phyloP scores from a whole-genome alignment of 2,113 vertebrate species.

The mouse (Mus musculus) region DNA sequence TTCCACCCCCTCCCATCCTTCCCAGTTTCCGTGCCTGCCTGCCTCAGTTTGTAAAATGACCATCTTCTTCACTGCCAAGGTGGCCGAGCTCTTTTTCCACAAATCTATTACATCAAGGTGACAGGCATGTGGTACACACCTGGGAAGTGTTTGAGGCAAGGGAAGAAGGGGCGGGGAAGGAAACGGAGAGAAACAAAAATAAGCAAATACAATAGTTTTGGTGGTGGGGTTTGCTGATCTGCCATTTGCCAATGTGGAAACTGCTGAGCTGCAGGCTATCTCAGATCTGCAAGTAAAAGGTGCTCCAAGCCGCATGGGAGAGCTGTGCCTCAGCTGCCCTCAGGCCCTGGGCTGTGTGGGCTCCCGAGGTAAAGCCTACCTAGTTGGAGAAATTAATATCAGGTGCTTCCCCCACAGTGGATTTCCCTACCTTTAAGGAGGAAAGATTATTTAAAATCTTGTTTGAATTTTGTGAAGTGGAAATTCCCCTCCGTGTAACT shows the following conservation, averaged over 20 bases:
- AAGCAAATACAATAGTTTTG: not conserved
- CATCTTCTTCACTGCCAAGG: not conserved
- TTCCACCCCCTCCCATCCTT: too few species aligned
- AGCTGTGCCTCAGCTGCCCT: not conserved
- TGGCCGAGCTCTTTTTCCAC: not conserved
- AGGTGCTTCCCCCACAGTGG: not conserved
- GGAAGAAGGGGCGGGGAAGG: not conserved
- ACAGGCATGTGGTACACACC: not conserved
- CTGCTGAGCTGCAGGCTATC: not conserved
- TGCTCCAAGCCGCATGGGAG: not conserved
- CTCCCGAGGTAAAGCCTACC: not conserved
- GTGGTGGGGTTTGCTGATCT: not conserved
- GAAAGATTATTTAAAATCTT: conserved; percentile 44
- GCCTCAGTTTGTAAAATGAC: not conserved
- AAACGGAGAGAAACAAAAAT: too few species aligned
- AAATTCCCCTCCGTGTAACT: conserved; percentile 47
- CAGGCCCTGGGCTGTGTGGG: not conserved
- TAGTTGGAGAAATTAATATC: not conserved
- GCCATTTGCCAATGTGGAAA: not conserved
- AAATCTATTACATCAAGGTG: not conserved
- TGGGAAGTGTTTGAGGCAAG: not conserved
- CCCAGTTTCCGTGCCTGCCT: not conserved
- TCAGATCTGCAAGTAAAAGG: not conserved
- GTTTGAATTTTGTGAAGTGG: conserved; percentile 37
- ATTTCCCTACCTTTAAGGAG: not conserved